phyloP scores from a whole-genome alignment of 2,888 invertebrate genomes.

The Eupithecia subumbrata region DNA sequence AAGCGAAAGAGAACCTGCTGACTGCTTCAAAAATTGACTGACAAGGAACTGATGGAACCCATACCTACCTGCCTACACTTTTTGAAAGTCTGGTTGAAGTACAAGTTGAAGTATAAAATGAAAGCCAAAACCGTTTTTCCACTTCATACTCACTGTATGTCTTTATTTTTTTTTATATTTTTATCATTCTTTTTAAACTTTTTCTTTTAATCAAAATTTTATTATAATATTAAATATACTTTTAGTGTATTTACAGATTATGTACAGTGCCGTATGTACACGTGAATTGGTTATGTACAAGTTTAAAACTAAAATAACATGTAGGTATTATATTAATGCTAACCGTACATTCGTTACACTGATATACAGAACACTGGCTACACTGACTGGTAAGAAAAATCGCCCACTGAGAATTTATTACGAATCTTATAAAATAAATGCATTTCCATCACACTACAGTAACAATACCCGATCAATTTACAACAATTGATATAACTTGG shows the following conservation, averaged over 20 bases:
- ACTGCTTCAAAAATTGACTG: background rate
- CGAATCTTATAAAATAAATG: conserved; percentile 44
- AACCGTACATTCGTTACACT: conserved; percentile 51
- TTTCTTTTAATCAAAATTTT: conserved; percentile 78
- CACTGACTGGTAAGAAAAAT: conserved; percentile 42
- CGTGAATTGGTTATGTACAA: conserved; percentile 48
- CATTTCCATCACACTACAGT: conserved; percentile 43
- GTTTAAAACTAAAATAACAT: conserved; percentile 41
- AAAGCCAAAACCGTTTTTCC: conserved; percentile 75
- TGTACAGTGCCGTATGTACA: conserved; percentile 77
- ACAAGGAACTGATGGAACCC: background rate
- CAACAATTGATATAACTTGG: conserved; percentile 26
- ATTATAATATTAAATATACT: conserved; percentile 79
- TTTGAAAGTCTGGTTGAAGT: background rate
- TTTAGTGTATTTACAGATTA: conserved; percentile 77
- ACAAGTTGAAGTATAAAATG: conserved; percentile 51
- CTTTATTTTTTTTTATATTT: conserved; percentile 77
- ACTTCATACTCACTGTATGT: conserved; percentile 82
- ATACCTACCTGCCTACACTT: background rate
- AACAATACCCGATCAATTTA: conserved; percentile 30
- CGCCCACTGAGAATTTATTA: conserved; percentile 36
- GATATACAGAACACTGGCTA: conserved; percentile 54
- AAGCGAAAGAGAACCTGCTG: no score
- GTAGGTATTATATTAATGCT: conserved; percentile 41
- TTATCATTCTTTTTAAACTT: conserved; percentile 75